Percentiles rank a stretch among this genome's conserved stretches.
phyloP scores from a whole-genome alignment of 2,888 invertebrate species.

The Bruchidius siliquastri region DNA sequence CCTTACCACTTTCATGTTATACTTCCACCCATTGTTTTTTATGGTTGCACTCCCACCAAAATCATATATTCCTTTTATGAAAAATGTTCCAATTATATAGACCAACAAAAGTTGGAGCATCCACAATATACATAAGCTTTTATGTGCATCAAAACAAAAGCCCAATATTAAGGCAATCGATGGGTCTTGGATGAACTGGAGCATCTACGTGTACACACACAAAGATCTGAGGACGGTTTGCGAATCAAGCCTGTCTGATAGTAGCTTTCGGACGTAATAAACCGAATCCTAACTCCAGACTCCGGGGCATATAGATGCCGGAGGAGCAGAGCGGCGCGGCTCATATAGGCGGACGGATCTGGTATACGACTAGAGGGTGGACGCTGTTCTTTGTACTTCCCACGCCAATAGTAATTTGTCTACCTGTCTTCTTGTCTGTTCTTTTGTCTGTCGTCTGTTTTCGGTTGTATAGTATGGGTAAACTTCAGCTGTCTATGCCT shows the following conservation, averaged over 20 bases:
- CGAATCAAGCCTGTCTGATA: not conserved
- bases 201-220: not conserved
- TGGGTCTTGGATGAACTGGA: not conserved
- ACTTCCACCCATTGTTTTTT: too few relatives aligned
- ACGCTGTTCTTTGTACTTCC: not conserved
- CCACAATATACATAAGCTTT: too few relatives aligned
- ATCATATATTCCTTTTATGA: too few relatives aligned
- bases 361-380: not conserved
- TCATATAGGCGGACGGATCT: not conserved
- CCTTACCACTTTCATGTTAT: too few relatives aligned
- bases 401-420: too few relatives aligned
- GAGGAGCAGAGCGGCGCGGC: not conserved
- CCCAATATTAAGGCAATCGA: not conserved
- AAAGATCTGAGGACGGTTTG: not conserved
- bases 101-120: too few relatives aligned
- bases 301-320: not conserved
- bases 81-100: too few relatives aligned
- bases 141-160: not conserved
- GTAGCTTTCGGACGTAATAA: not conserved
- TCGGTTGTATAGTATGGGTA: too few relatives aligned
- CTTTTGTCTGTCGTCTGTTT: too few relatives aligned
- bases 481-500: too few relatives aligned
- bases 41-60: too few relatives aligned
- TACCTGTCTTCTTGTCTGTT: too few relatives aligned
- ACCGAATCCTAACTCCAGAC: not conserved